Evolutionary conservation across 2,113 vertebrate genomes (phyloP).

Genomic region (Pungitius pungitius): DNA sequence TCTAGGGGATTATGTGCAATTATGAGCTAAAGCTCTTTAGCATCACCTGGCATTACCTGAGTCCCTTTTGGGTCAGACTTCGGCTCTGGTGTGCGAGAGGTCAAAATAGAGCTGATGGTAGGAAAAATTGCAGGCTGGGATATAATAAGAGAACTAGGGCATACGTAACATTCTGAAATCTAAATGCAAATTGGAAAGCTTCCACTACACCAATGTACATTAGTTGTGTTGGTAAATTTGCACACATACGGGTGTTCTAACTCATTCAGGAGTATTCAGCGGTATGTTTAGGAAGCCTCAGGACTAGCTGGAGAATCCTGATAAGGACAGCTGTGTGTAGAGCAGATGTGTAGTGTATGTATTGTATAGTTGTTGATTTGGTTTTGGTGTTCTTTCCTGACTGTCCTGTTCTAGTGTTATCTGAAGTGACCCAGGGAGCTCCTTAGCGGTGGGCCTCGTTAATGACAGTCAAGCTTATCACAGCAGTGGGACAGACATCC

Average conservation of each 20-base stretch:
- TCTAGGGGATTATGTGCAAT: slow-evolving; percentile 12
- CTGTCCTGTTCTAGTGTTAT: slow-evolving; percentile 62
- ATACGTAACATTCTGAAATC: slow-evolving; percentile 44
- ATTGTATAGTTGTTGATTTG: slow-evolving; percentile 43
- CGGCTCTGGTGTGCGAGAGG: slow-evolving; percentile 13
- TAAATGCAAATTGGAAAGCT: slow-evolving; percentile 72
- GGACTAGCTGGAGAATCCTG: slow-evolving; percentile 69
- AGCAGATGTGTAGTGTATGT: slow-evolving; percentile 42
- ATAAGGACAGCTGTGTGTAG: slow-evolving; percentile 59
- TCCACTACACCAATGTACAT: slow-evolving; percentile 34
- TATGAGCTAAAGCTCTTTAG: slow-evolving; percentile 12
- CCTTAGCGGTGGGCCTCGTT: slow-evolving; percentile 46
- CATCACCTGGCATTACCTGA: slow-evolving; percentile 20
- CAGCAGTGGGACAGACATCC: slow-evolving; percentile 23
- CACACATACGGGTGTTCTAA: slow-evolving; percentile 30
- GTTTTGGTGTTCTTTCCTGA: slow-evolving; percentile 36
- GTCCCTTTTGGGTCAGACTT: slow-evolving; percentile 38
- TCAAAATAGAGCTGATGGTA: slow-evolving; percentile 38
- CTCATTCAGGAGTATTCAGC: slow-evolving; percentile 32
- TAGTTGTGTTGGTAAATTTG: slow-evolving; percentile 38
- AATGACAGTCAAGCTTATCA: slow-evolving; percentile 53
- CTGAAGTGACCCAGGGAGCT: slow-evolving; percentile 53
- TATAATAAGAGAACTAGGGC: slow-evolving; percentile 13
- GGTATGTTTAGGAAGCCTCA: slow-evolving; percentile 54
- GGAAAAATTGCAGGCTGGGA: not conserved